These are phyloP conservation scores for Amphiura filiformis DNA, from an alignment of 35 echinoderm and acorn worm species.

Conservation along the genomic window DNA sequence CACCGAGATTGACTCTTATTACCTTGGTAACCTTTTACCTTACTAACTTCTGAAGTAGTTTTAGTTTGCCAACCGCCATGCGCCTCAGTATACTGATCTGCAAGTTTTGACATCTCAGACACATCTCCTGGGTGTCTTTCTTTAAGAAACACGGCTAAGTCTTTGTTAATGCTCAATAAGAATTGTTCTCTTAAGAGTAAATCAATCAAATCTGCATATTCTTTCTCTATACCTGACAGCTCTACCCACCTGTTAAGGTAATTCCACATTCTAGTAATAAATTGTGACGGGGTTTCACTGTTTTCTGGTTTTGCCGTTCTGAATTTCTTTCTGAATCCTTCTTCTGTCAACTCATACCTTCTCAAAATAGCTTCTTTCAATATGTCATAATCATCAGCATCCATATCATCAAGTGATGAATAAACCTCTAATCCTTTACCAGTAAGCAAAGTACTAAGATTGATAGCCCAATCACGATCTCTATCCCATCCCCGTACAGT, in stretches of 20 bases:
- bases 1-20: no score
- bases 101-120: neutral
- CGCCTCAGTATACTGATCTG: slow-evolving; percentile 6
- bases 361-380: slow-evolving; percentile 19
- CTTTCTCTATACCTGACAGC: slow-evolving; percentile 22
- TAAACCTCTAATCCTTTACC: slow-evolving; percentile 6
- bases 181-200: slow-evolving; percentile 46
- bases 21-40: no score
- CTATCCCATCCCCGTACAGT: slow-evolving; percentile 21
- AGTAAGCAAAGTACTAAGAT: neutral
- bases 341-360: slow-evolving; percentile 15
- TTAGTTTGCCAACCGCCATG: neutral
- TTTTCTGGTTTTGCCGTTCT: neutral
- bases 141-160: neutral
- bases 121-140: neutral
- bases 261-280: slow-evolving; percentile 14
- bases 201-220: slow-evolving; percentile 24
- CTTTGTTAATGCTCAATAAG: neutral
- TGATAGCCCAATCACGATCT: neutral
- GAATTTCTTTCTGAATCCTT: slow-evolving; percentile 55
- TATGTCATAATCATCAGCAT: slow-evolving; percentile 24
- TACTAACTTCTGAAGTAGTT: neutral
- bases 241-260: slow-evolving; percentile 42
- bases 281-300: slow-evolving; percentile 34
- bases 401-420: neutral